Percentiles rank a stretch among this genome's conserved stretches.
Evolutionary conservation across 2,888 invertebrate species (phyloP).

Genomic region (Dilophus febrilis): DNA sequence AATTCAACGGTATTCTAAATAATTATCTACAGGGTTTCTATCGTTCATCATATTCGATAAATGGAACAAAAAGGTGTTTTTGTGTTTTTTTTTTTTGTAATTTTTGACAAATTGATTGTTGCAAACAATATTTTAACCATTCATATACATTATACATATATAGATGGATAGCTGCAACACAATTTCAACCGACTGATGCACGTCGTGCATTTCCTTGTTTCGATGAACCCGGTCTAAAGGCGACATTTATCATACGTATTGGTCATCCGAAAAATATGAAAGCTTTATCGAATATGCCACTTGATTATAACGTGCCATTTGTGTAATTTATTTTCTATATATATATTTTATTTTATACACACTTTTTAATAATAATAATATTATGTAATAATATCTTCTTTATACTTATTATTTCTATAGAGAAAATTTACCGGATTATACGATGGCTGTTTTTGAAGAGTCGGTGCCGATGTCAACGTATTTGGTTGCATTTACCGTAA

Average conservation of each 20-base stretch:
- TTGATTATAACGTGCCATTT: too few relatives aligned
- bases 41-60: constrained; percentile 57
- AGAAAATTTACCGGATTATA: constrained; percentile 39
- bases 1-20: constrained; percentile 53
- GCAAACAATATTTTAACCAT: too few relatives aligned
- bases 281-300: constrained; percentile 65
- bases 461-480: constrained; percentile 83
- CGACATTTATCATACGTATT: constrained; percentile 59
- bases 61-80: constrained; percentile 49
- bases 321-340: not conserved
- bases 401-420: constrained; percentile 30
- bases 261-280: constrained; percentile 54
- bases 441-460: constrained; percentile 60
- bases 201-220: constrained; percentile 73
- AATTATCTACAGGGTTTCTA: constrained; percentile 69
- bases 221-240: constrained; percentile 73
- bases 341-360: constrained; percentile 1
- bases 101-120: too few relatives aligned
- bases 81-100: too few relatives aligned
- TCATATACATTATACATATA: too few relatives aligned
- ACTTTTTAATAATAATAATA: too few relatives aligned
- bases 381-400: not conserved
- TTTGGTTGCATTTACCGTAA: constrained; percentile 67
- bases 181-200: constrained; percentile 70
- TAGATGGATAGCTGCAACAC: constrained; percentile 70